Conservation (phyloP, 2,797 vertebrate species). For the Poecilia gillii region DNA sequence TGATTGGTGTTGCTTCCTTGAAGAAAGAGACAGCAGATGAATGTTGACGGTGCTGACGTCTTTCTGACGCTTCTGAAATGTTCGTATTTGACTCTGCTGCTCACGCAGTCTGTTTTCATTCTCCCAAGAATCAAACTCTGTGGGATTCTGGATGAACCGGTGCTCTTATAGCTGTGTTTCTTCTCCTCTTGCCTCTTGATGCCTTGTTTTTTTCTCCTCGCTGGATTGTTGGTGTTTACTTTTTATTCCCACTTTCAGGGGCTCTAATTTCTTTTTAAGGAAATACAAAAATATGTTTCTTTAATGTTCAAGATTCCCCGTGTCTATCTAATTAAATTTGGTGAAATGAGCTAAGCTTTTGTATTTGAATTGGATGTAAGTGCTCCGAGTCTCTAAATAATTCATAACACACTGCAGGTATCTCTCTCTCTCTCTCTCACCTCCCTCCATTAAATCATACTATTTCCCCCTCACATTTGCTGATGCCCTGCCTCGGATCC, state of each 20-base stretch:
- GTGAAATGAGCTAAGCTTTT: conserved; percentile 30
- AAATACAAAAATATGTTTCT: not conserved
- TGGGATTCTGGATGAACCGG: conserved; percentile 34
- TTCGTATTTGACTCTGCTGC: conserved; percentile 4
- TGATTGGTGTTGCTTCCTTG: not conserved
- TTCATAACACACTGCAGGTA: conserved; percentile 60
- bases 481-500: conserved; percentile 38
- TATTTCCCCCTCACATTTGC: conserved; percentile 35
- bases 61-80: conserved; percentile 52
- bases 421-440: conserved; percentile 52
- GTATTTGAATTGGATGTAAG: conserved; percentile 41
- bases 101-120: conserved; percentile 31
- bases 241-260: conserved; percentile 16
- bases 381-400: conserved; percentile 49
- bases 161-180: conserved; percentile 33
- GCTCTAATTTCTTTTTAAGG: not conserved
- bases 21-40: conserved; percentile 49
- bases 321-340: conserved; percentile 34
- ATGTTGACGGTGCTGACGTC: conserved; percentile 41
- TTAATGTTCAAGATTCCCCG: not conserved
- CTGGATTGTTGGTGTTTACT: conserved; percentile 19
- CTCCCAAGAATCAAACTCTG: conserved; percentile 29
- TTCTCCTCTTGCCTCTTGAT: conserved; percentile 15
- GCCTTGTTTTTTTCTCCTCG: conserved; percentile 3
- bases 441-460: conserved; percentile 40